phyloP scores from a whole-genome alignment of 2,113 vertebrate species.

The Sterrhoptilus dennistouni region DNA sequence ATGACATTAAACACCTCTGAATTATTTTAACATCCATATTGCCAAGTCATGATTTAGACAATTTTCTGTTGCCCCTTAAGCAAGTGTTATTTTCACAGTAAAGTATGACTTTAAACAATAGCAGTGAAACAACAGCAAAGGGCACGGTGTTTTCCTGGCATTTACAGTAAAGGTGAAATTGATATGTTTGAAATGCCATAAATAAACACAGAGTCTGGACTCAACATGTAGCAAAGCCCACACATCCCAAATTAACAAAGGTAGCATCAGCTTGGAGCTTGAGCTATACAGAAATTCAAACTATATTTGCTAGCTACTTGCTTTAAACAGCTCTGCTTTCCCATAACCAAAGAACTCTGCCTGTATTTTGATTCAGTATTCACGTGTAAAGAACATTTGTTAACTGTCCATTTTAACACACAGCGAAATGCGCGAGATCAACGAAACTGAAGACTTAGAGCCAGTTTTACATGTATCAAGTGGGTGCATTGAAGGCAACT shows the following conservation, averaged over 20 bases:
- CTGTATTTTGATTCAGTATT: neutral
- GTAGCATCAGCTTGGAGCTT: neutral
- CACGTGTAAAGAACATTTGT: neutral
- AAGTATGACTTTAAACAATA: neutral
- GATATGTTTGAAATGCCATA: neutral
- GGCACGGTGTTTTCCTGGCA: neutral
- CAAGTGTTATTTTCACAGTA: neutral
- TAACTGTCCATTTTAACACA: neutral
- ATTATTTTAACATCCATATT: neutral
- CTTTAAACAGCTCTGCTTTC: neutral
- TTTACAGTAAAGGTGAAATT: neutral
- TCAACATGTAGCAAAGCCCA: neutral
- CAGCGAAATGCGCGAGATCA: neutral
- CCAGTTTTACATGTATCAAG: neutral
- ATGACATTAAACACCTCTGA: neutral
- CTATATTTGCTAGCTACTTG: neutral
- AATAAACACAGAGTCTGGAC: neutral
- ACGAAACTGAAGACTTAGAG: neutral
- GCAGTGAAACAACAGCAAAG: neutral
- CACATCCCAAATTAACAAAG: neutral
- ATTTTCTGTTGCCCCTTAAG: neutral
- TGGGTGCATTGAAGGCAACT: neutral
- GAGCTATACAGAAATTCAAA: neutral
- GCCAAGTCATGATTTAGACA: neutral
- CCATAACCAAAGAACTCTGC: neutral